Conservation (phyloP, 2,113 vertebrate species). For the Diphyllodes magnificus region DNA sequence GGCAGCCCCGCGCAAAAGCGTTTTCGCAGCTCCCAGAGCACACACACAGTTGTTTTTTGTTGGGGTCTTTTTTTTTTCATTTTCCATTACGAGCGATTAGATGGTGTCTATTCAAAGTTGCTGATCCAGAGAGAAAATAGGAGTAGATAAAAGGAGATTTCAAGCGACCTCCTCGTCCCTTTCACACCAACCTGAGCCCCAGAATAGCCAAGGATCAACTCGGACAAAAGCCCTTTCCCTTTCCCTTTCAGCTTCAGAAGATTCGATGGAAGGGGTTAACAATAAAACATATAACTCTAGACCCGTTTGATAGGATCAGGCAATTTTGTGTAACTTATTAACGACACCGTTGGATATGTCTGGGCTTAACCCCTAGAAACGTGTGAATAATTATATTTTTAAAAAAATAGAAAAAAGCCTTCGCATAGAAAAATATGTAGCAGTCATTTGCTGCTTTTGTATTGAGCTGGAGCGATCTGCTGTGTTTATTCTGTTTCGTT, state of each 20-base stretch:
- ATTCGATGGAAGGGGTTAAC: constrained; percentile 78
- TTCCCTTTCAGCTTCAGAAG: constrained; percentile 83
- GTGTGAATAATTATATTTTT: not conserved
- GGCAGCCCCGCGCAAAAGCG: constrained; percentile 29
- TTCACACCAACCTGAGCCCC: constrained; percentile 93
- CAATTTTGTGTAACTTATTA: constrained; percentile 69
- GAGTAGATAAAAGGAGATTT: constrained; percentile 96
- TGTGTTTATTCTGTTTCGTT: constrained; percentile 16
- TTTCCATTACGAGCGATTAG: constrained; percentile 88
- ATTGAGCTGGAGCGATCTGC: not conserved
- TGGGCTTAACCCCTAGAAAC: constrained; percentile 8
- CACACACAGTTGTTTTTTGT: not conserved
- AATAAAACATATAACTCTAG: constrained; percentile 75
- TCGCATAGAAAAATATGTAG: not conserved
- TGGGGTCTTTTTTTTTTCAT: not conserved
- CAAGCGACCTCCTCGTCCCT: constrained; percentile 91
- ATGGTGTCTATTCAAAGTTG: constrained; percentile 92
- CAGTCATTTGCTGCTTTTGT: constrained; percentile 18
- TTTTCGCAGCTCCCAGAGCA: constrained; percentile 68
- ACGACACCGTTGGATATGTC: constrained; percentile 13
- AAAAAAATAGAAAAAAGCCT: not conserved
- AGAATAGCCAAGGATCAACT: constrained; percentile 89
- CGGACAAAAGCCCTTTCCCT: constrained; percentile 84
- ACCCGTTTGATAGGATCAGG: constrained; percentile 59
- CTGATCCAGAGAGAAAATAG: constrained; percentile 92